These are phyloP conservation scores for Menidia menidia DNA, from an alignment of 2,797 vertebrate genomes.

Conservation along the genomic window DNA sequence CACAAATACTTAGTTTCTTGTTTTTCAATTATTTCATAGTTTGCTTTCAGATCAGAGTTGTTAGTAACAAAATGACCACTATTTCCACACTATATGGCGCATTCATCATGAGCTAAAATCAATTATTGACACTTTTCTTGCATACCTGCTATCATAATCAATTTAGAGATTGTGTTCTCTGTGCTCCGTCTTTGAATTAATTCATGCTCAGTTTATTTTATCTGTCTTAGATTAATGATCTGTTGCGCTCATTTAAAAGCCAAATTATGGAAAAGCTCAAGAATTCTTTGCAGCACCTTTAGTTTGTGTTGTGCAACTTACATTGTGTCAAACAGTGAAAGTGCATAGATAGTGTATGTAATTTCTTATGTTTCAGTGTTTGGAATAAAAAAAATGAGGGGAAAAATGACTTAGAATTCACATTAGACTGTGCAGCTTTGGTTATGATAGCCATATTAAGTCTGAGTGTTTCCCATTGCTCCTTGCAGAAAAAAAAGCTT, in stretches of 20 bases:
- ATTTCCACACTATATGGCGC: slow-evolving; percentile 13
- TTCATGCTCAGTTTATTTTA: slow-evolving; percentile 12
- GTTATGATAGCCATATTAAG: slow-evolving; percentile 44
- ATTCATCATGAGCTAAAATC: slow-evolving; percentile 26
- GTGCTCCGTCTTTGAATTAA: slow-evolving; percentile 22
- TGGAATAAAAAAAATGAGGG: slow-evolving; percentile 20
- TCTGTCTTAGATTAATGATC: slow-evolving; percentile 37
- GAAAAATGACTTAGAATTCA: slow-evolving; percentile 59
- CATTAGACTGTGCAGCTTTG: slow-evolving; percentile 39
- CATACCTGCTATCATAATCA: neutral
- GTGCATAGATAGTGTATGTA: slow-evolving; percentile 12
- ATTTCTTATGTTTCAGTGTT: slow-evolving; percentile 30
- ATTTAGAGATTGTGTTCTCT: neutral
- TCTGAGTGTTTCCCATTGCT: slow-evolving; percentile 24
- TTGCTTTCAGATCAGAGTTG: neutral
- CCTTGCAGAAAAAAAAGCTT: slow-evolving; percentile 23
- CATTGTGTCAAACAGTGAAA: slow-evolving; percentile 17
- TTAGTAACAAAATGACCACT: slow-evolving; percentile 20
- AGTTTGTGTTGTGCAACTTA: slow-evolving; percentile 25
- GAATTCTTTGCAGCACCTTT: slow-evolving; percentile 21
- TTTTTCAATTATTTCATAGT: neutral
- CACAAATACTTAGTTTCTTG: neutral
- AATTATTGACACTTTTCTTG: slow-evolving; percentile 24
- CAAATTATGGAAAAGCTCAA: slow-evolving; percentile 24
- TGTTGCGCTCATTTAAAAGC: slow-evolving; percentile 35